Evolutionary conservation across 2,113 vertebrate genomes (phyloP), one percentile per base, ranked within the genome.

Genomic region (Mustela lutreola): DNA sequence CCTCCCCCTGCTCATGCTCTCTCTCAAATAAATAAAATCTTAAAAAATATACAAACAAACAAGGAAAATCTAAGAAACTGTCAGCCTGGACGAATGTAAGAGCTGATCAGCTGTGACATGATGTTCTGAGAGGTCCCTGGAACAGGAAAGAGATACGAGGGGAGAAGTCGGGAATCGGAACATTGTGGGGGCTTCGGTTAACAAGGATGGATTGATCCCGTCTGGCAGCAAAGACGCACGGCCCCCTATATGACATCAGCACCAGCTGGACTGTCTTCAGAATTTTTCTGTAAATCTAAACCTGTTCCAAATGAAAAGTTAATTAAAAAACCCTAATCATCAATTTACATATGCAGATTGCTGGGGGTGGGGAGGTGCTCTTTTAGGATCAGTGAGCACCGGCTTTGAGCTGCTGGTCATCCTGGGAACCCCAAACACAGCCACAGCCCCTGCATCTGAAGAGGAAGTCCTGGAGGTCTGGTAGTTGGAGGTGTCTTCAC

Each of bases 181-280:
- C 10, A 26, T 19, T 4, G 22, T 1, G 7, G 3, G 62, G 62
- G 18, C 48, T 12, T 2, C 7, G 0, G 3, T 9, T 6, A 24
- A 7, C 8, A 11, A 24, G 7, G 15, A 5, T 4, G 11, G 11
- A 1, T 58, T 4, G 0, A 0, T 3, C 8, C 0, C 7, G 36
- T 15, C 19, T 19, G 1, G 12, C 7, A 22, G 7, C 12, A 48
- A 21, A 10, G 19, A 21, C 18, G 0, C 4, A 0, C 19, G 12
- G 2, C 6, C 0, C 31, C 31, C 24, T 50, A 19, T 53, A 2
- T 42, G 42, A 4, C 0, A 14, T 21, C 22, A 26, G 16, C 19
- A 1, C 53, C 5, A 0, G n/a, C 10, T 71, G n/a, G 71, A 36
- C 73, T 14, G 1, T n/a, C 87, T 90, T n/a, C 73, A 19, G 5